Evolutionary conservation across 2,797 vertebrate genomes (phyloP).

Genomic region (Tinamus major): DNA sequence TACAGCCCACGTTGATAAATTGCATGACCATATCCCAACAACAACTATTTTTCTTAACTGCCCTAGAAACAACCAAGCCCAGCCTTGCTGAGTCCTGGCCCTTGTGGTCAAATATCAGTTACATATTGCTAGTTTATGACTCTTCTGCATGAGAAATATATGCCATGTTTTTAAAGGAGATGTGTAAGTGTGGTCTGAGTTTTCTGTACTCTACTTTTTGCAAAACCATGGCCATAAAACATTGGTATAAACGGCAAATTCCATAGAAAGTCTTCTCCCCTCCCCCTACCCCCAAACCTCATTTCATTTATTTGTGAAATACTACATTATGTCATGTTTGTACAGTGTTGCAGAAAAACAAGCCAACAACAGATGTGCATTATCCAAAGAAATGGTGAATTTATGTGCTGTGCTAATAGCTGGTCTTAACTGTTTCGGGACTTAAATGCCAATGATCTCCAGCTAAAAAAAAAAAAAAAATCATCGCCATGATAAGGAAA

Average conservation of each 20-base stretch:
- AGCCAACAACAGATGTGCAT: not conserved
- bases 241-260: constrained; percentile 25
- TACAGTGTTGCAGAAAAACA: not conserved
- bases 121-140: not conserved
- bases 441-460: not conserved
- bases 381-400: not conserved
- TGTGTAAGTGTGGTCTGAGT: not conserved
- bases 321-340: constrained; percentile 21
- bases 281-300: not conserved
- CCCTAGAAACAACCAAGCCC: not conserved
- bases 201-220: not conserved
- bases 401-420: not conserved
- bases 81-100: not conserved
- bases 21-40: not conserved
- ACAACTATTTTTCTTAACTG: not conserved
- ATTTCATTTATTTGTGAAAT: constrained; percentile 29
- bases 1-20: not conserved
- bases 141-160: not conserved
- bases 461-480: not conserved
- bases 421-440: not conserved
- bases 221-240: constrained; percentile 3
- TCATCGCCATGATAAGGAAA: not conserved
- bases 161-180: not conserved
- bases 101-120: not conserved
- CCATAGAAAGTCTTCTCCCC: not conserved